A percentile compares a stretch with the other conserved stretches of the same genome.
Conservation (phyloP, 1,140 invertebrate genomes). For the honey bee (Apis mellifera) region DNA sequence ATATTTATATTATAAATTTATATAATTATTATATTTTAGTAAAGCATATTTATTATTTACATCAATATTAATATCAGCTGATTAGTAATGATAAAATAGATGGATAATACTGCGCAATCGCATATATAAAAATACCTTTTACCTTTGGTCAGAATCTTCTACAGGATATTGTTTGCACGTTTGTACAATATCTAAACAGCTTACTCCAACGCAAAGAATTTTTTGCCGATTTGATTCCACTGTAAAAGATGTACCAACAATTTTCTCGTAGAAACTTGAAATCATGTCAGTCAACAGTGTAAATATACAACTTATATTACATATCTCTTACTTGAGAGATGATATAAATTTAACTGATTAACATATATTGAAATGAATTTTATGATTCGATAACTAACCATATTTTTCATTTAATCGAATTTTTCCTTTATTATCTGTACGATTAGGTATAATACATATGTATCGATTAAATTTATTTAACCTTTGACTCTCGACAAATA, state of each 20-base stretch:
- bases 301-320: neutral
- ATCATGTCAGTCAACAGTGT: constrained; percentile 55
- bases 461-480: constrained; percentile 15
- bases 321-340: neutral
- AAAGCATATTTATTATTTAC: neutral
- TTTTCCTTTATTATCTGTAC: neutral
- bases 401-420: neutral
- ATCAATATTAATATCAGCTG: neutral
- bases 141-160: constrained; percentile 81
- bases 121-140: neutral
- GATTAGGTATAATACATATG: neutral
- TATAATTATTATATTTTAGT: neutral
- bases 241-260: constrained; percentile 57
- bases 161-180: constrained; percentile 78
- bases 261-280: constrained; percentile 66
- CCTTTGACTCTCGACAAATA: constrained; percentile 13
- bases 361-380: neutral
- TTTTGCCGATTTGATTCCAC: constrained; percentile 54
- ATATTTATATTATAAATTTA: no score
- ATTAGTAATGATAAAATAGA: no score
- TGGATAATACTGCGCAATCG: constrained; percentile 8
- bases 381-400: neutral
- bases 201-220: constrained; percentile 79
- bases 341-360: neutral
- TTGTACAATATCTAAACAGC: constrained; percentile 82